Conservation (phyloP, 2,113 vertebrate genomes). For the Pseudois nayaur region DNA sequence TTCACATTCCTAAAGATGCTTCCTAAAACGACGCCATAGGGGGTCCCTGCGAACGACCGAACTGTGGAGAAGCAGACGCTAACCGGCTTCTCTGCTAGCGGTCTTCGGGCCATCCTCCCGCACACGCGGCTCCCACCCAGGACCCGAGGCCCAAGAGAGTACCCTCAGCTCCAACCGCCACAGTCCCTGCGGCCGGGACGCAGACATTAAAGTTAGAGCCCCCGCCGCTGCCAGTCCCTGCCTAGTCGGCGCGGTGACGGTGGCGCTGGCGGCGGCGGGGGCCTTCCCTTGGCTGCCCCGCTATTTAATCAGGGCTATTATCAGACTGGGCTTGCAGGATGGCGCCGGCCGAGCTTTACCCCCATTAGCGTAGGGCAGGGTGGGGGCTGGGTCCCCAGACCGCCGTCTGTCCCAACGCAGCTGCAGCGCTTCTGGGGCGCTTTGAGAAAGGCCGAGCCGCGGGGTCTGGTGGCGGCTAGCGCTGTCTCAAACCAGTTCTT, state of each 20-base stretch:
- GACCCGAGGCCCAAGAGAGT: neutral
- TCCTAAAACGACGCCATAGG: neutral
- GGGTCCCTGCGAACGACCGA: neutral
- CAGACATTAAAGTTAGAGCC: neutral
- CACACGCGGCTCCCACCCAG: neutral
- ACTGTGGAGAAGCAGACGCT: neutral
- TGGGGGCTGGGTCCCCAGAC: conserved; percentile 54
- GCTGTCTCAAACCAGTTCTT: neutral
- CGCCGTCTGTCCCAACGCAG: neutral
- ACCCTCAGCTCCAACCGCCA: neutral
- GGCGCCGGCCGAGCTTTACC: conserved; percentile 75
- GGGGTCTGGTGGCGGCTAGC: neutral
- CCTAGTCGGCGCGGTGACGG: neutral
- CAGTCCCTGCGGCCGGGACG: neutral
- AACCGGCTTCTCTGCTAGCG: no score
- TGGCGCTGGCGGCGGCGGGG: conserved; percentile 42
- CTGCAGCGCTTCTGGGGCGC: neutral
- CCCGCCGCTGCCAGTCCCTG: neutral
- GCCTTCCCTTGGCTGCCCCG: conserved; percentile 1
- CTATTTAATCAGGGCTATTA: conserved; percentile 69
- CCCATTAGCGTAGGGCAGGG: conserved; percentile 59
- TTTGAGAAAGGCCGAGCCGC: neutral
- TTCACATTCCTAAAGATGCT: no score
- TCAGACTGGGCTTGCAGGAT: conserved; percentile 66
- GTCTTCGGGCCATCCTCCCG: neutral